Percentiles rank a stretch among this genome's conserved stretches.
Evolutionary conservation across 1,140 invertebrate species (phyloP).

Genomic region (Atta texana): DNA sequence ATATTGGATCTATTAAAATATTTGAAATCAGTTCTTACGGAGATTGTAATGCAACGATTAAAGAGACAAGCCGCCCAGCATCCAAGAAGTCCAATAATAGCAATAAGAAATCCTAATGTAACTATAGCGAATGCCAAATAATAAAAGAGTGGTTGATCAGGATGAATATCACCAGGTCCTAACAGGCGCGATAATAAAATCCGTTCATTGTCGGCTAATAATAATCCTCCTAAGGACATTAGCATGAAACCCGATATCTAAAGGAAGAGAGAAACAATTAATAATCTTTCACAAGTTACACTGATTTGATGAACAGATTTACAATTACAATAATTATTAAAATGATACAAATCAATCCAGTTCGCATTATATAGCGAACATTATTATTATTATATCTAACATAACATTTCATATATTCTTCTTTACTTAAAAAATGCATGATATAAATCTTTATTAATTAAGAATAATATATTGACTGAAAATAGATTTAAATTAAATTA

Average conservation of each 20-base stretch:
- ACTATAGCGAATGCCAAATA: conserved; percentile 90
- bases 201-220: conserved; percentile 89
- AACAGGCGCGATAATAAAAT: conserved; percentile 90
- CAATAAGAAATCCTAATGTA: conserved; percentile 89
- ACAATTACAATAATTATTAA: conserved; percentile 27
- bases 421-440: no score
- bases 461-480: neutral
- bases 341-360: neutral
- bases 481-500: neutral
- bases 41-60: conserved; percentile 90
- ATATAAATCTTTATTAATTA: neutral
- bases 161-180: conserved; percentile 85
- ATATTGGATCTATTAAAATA: neutral
- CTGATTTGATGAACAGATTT: neutral
- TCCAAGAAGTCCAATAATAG: conserved; percentile 89
- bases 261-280: conserved; percentile 54
- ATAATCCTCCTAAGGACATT: conserved; percentile 90
- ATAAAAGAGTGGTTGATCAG: conserved; percentile 90
- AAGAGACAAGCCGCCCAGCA: conserved; percentile 92
- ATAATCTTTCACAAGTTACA: conserved; percentile 1
- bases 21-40: conserved; percentile 86
- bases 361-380: neutral
- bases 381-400: neutral
- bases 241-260: conserved; percentile 90
- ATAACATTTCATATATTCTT: neutral